A percentile compares a stretch with the other conserved stretches of the same genome.
Conservation (phyloP, 2,113 vertebrate species). For the Trinectes maculatus region DNA sequence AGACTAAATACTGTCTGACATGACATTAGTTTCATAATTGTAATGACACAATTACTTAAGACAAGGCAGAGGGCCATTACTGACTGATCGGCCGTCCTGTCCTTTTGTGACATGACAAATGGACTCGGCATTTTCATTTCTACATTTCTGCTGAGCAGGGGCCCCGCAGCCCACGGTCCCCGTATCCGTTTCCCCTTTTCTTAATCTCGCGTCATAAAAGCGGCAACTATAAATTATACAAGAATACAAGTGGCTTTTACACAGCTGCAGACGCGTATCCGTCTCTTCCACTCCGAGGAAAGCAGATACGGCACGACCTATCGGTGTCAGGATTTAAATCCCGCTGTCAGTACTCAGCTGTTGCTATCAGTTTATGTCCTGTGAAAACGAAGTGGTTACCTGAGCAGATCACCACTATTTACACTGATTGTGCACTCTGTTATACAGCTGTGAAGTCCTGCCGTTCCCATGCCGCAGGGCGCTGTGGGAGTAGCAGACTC, state of each 20-base stretch:
- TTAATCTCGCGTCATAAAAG: constrained; percentile 36
- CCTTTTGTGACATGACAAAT: constrained; percentile 40
- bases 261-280: constrained; percentile 63
- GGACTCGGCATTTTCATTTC: constrained; percentile 20
- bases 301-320: constrained; percentile 62
- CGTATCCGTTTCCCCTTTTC: constrained; percentile 3
- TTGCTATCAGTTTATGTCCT: constrained; percentile 61
- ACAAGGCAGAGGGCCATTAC: constrained; percentile 20
- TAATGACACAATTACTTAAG: constrained; percentile 36
- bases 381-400: constrained; percentile 71
- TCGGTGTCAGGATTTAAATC: constrained; percentile 70
- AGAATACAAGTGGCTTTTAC: constrained; percentile 42
- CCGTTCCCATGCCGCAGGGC: constrained; percentile 25
- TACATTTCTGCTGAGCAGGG: constrained; percentile 14
- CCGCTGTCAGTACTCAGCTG: constrained; percentile 71
- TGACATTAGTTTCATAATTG: constrained; percentile 40
- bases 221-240: constrained; percentile 20
- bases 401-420: constrained; percentile 59
- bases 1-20: constrained; percentile 29
- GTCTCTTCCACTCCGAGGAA: constrained; percentile 44
- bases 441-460: constrained; percentile 51
- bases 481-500: constrained; percentile 30
- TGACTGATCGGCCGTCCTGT: constrained; percentile 19
- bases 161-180: constrained; percentile 13
- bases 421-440: constrained; percentile 55